Conservation (phyloP, 2,797 vertebrate genomes). For the Etheostoma perlongum region DNA sequence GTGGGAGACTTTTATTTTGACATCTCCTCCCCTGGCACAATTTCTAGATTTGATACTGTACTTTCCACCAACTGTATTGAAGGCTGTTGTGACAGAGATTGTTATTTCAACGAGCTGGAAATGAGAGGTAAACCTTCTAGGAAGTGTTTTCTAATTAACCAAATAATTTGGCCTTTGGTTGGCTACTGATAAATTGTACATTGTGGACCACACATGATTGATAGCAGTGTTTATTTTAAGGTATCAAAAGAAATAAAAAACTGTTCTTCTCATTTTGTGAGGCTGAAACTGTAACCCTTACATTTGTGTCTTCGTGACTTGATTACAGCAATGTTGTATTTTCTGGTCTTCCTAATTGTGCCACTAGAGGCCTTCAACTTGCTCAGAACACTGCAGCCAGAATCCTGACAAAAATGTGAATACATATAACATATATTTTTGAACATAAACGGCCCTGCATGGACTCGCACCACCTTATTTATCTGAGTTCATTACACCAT, state of each 20-base stretch:
- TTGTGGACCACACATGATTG: slow-evolving; percentile 35
- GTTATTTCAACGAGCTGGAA: slow-evolving; percentile 77
- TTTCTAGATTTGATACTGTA: slow-evolving; percentile 66
- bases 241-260: slow-evolving; percentile 58
- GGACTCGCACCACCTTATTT: no score
- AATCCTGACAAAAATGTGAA: no score
- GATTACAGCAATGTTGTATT: no score
- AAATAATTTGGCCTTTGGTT: slow-evolving; percentile 69
- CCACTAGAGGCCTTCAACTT: no score
- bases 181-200: slow-evolving; percentile 63
- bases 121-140: slow-evolving; percentile 74
- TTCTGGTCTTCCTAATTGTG: no score
- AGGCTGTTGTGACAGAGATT: slow-evolving; percentile 64
- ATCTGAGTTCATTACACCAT: no score
- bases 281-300: no score
- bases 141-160: slow-evolving; percentile 76
- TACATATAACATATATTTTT: no score
- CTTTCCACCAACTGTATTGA: slow-evolving; percentile 72
- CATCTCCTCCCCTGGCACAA: slow-evolving; percentile 77
- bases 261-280: neutral
- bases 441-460: no score
- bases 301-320: no score
- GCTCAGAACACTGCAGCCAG: no score
- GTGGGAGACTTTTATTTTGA: slow-evolving; percentile 81
- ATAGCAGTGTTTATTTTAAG: slow-evolving; percentile 66